Conservation (phyloP, 1,140 invertebrate genomes). For the Drosophila pandora region DNA sequence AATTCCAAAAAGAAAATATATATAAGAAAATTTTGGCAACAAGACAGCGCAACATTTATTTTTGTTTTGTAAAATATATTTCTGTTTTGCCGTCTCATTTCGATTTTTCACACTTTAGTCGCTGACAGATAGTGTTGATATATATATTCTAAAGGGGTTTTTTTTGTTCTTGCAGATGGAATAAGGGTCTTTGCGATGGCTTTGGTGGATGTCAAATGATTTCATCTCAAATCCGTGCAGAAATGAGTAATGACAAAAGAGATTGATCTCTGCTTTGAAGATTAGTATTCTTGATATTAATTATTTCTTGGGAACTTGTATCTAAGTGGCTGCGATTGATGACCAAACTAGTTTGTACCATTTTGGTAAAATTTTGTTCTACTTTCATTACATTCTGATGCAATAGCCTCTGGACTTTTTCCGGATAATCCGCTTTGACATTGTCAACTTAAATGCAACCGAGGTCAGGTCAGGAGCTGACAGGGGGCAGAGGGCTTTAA, state of each 20-base stretch:
- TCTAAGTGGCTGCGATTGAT: not conserved
- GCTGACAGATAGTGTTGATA: slow-evolving; percentile 72
- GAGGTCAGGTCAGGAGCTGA: slow-evolving; percentile 44
- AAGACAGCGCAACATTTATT: slow-evolving; percentile 52
- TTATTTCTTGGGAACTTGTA: not conserved
- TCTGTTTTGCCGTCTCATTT: slow-evolving; percentile 25
- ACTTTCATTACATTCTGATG: slow-evolving; percentile 19
- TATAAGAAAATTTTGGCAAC: slow-evolving; percentile 22
- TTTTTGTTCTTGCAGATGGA: slow-evolving; percentile 1
- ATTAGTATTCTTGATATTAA: not conserved
- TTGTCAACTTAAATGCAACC: slow-evolving; percentile 53
- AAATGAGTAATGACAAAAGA: slow-evolving; percentile 31
- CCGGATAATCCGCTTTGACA: slow-evolving; percentile 35
- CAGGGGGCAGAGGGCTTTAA: slow-evolving; percentile 12
- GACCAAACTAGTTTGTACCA: not conserved
- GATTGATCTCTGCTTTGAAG: slow-evolving; percentile 24
- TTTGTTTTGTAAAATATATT: slow-evolving; percentile 36
- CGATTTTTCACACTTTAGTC: slow-evolving; percentile 59
- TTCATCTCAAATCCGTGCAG: slow-evolving; percentile 33
- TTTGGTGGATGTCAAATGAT: slow-evolving; percentile 54
- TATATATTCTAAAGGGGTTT: slow-evolving; percentile 32
- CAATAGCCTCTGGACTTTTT: not conserved
- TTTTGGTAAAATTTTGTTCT: slow-evolving; percentile 2
- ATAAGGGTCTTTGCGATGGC: slow-evolving; percentile 10
- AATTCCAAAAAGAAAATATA: slow-evolving; percentile 62